Evolutionary conservation across 2,888 invertebrate species (phyloP), one percentile per base, ranked within the genome.

Genomic region (Flabesymbios commensalis): DNA sequence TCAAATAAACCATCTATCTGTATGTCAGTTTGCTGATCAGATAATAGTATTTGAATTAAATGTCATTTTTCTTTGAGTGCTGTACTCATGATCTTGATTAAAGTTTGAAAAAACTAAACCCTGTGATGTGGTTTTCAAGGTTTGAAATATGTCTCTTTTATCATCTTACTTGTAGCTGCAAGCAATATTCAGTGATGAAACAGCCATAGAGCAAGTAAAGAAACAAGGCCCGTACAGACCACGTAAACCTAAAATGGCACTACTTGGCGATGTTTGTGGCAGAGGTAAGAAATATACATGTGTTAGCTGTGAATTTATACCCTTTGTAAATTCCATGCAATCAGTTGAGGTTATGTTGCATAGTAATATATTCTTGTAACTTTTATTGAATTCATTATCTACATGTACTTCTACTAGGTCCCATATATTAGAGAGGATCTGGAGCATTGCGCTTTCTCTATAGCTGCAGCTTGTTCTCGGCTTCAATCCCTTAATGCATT

Each of bases 181-280:
- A 24, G 77, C 81, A 31, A 80, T 82, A 59, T 70, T 81, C 31
- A 72, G 72, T 49, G 81, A 82, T 67, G 80, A 80, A 59, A 82
- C 81, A 29, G 76, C 90, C 0, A 88, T 92, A 0, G 92, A 93
- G 78, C 89, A 90, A 72, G 86, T 90, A 5, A 83, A 84, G 82
- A 82, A 88, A 68, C 87, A 87, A 75, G 89, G 90, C 32, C 85
- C 88, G 47, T 86, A 86, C 75, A 75, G 85, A 70, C 42, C 33
- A 82, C 82, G 58, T 61, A 83, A 83, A 65, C 81, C 85, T 17
- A 88, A 88, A 72, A 85, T 89, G 78, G 86, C 87, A 43, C 83
- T 92, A 52, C 80, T 92, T 55, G 87, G 88, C 42, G 91, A 91
- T 84, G 91, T 92, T 14, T 92, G 90, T 82, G 92, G 91, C 22